Percentiles rank a stretch among this genome's conserved stretches.
phyloP scores from a whole-genome alignment of 2,888 invertebrate species.

The Elmis aenea region DNA sequence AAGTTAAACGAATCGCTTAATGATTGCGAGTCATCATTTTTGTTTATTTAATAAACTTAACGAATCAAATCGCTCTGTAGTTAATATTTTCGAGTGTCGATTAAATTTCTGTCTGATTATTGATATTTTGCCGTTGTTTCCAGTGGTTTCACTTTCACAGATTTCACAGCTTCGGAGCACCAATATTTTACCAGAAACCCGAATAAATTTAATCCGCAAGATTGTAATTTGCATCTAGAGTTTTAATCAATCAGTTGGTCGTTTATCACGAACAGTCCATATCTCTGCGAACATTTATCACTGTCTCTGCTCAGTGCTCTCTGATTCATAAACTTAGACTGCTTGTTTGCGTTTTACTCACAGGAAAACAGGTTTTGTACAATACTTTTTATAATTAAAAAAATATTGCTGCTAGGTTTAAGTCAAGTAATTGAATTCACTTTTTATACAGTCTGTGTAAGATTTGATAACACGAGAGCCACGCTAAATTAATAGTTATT shows the following conservation, averaged over 20 bases:
- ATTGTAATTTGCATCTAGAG: constrained; percentile 13
- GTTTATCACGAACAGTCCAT: constrained; percentile 13
- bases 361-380: constrained; percentile 7
- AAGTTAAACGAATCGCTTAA: no score
- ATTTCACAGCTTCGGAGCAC: no score
- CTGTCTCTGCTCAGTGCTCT: constrained; percentile 12
- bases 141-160: no score
- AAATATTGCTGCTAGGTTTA: constrained; percentile 8
- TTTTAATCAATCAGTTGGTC: constrained; percentile 13
- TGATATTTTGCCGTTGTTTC: no score
- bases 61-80: no score
- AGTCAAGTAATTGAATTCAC: constrained; percentile 10
- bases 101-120: no score
- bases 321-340: constrained; percentile 11
- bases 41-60: no score
- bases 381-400: constrained; percentile 9
- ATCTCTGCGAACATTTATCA: constrained; percentile 10
- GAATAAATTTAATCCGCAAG: constrained; percentile 12
- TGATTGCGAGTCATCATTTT: no score
- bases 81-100: no score
- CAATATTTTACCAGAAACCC: constrained; percentile 6
- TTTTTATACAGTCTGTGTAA: no score
- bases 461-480: no score
- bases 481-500: no score
- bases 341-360: constrained; percentile 7